These are phyloP conservation scores for Amazona guildingii DNA, from an alignment of 2,113 vertebrate species.

Conservation along the genomic window DNA sequence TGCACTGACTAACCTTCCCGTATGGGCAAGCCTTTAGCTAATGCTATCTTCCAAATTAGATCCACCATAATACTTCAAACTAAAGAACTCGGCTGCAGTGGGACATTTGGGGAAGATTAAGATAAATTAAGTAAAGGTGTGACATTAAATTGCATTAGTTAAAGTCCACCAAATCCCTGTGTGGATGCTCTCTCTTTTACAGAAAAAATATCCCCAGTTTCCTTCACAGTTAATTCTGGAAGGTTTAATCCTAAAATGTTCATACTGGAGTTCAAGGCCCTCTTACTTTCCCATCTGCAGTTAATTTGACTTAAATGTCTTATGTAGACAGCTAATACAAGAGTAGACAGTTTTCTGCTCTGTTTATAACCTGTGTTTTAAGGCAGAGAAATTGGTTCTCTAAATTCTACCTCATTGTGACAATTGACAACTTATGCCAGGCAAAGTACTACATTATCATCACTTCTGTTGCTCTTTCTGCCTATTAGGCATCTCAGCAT, in stretches of 20 bases:
- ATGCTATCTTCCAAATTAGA: background rate
- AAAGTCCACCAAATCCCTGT: constrained; percentile 29
- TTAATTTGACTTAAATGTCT: constrained; percentile 33
- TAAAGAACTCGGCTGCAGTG: background rate
- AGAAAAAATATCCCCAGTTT: constrained; percentile 7
- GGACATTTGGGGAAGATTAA: constrained; percentile 25
- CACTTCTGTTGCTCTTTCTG: constrained; percentile 33
- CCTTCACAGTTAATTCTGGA: constrained; percentile 10
- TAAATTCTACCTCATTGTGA: constrained; percentile 7
- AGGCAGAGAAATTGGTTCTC: background rate
- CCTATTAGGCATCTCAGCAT: constrained; percentile 6
- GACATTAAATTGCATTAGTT: constrained; percentile 39
- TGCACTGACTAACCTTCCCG: background rate
- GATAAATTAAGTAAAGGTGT: constrained; percentile 42
- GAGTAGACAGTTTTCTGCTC: background rate
- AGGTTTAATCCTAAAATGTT: constrained; percentile 19
- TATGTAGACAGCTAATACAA: background rate
- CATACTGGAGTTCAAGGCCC: background rate
- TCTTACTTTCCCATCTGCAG: constrained; percentile 14
- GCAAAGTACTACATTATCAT: background rate
- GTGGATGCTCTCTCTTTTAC: background rate
- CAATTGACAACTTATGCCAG: constrained; percentile 21
- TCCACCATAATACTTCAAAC: background rate
- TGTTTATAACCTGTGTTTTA: background rate
- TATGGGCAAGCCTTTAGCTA: background rate